Base-by-base conservation (phyloP, 2,888 invertebrate genomes). In the Griposia aprilina region DNA sequence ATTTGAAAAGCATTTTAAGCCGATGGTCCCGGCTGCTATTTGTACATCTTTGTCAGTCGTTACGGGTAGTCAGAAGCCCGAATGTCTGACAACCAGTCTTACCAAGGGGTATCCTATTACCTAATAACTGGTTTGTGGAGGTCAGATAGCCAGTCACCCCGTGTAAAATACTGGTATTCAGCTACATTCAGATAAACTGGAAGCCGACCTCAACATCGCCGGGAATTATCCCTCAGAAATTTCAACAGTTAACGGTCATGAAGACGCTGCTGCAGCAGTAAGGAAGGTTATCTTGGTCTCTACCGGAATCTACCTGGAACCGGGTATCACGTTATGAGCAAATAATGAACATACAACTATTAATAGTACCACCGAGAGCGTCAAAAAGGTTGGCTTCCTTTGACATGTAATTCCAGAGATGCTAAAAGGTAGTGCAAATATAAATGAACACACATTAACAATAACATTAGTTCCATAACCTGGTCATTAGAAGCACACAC, bases 371-470 rank as follows among this genome's bases (percentile, higher is more conserved):
- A 26, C 17, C 13, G 1, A 36, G 7, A 36, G 20, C n/a, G 20
- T 8, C 11, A 10, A 36, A 80, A 66, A 36, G 45, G 17, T 66
- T 48, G 15, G n/a, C 45, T 10, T 74, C 26, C 75, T 30, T 0
- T 26, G 23, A 55, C 36, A 48, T 55, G 36, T 66, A 82, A 60
- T 67, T 75, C 26, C 23, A 55, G 41, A 60, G 55, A 60, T 55
- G 76, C 15, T 26, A 80, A 76, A 82, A 62, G 66, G 60, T 80
- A 82, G 66, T 82, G 76, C 60, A 41, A 67, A 68, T 3, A 59
- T 20, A 83, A 83, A 80, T 83, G n/a, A 77, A 80, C 69, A 69
- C 78, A 72, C 62, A 81, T 81, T 81, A 50, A 72, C 52, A 48
- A 48, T 48, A 72, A 72, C 52, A 68, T 83, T 57, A 78, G 13